Evolutionary conservation across 2,888 invertebrate genomes (phyloP).

Genomic region (Copidosoma aretas): DNA sequence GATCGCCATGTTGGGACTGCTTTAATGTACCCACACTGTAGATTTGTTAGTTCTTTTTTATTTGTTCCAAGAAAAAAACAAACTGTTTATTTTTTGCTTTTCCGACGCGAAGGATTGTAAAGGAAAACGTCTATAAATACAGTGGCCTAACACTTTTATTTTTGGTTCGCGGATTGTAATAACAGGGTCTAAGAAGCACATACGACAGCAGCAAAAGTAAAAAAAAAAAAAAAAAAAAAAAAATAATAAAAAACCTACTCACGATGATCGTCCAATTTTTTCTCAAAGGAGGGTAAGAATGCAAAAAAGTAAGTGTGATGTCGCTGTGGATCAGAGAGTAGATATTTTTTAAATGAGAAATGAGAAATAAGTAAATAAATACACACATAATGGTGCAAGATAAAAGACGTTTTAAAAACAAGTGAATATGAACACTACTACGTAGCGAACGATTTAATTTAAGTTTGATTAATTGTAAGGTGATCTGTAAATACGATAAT

Average conservation of each 20-base stretch:
- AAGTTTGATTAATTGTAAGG: slow-evolving; percentile 29
- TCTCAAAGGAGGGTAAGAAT: neutral
- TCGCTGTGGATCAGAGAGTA: neutral
- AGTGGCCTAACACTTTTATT: neutral
- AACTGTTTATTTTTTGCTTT: neutral
- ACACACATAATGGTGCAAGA: neutral
- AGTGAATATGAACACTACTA: slow-evolving; percentile 5
- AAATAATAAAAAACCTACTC: neutral
- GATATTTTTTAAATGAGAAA: neutral
- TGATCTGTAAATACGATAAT: slow-evolving; percentile 56
- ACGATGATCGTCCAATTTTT: neutral
- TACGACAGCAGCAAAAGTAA: too few species aligned
- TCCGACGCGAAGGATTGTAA: neutral
- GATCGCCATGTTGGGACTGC: neutral
- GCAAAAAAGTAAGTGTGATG: neutral
- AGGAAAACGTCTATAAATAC: neutral
- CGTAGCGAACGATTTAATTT: slow-evolving; percentile 41
- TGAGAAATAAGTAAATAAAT: neutral
- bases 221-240: too few species aligned
- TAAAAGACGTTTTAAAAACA: neutral
- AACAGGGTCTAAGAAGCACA: neutral
- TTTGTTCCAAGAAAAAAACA: neutral
- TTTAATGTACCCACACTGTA: neutral
- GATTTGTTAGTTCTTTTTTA: neutral
- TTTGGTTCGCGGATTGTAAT: neutral